Percentiles rank a stretch among this genome's conserved stretches.
These are phyloP conservation scores for Stegophylla sp. DNA, from an alignment of 2,888 invertebrate species.

Conservation along the genomic window DNA sequence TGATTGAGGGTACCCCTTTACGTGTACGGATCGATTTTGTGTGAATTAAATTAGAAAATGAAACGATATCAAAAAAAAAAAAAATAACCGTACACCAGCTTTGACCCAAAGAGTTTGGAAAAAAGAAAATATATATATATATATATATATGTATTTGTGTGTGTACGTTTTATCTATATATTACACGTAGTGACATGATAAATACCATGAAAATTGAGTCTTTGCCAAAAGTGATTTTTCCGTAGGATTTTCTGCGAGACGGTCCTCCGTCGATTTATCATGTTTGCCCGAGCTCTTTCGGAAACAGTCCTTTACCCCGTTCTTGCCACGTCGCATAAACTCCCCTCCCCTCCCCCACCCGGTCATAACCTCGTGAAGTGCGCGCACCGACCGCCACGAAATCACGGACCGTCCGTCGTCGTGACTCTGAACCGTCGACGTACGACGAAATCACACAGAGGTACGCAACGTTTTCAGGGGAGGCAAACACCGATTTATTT, in stretches of 20 bases:
- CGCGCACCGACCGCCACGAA: neutral
- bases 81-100: slow-evolving; percentile 15
- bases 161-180: slow-evolving; percentile 1
- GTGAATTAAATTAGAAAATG: slow-evolving; percentile 20
- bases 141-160: too few relatives aligned
- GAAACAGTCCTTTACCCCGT: neutral
- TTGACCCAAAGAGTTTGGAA: neutral
- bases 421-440: too few relatives aligned
- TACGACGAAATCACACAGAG: too few relatives aligned
- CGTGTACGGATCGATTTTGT: too few relatives aligned
- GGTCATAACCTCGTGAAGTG: neutral
- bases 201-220: slow-evolving; percentile 26
- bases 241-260: neutral
- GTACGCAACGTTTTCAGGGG: too few relatives aligned
- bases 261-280: slow-evolving; percentile 9
- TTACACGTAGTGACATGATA: neutral
- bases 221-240: slow-evolving; percentile 38
- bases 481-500: too few relatives aligned
- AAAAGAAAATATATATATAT: neutral
- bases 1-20: too few relatives aligned
- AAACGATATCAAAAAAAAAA: slow-evolving; percentile 25
- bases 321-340: neutral
- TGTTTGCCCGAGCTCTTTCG: neutral
- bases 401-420: neutral
- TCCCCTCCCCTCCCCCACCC: too few relatives aligned